Base-by-base conservation (phyloP, 1,140 invertebrate genomes). In the Sitophilus oryzae region DNA sequence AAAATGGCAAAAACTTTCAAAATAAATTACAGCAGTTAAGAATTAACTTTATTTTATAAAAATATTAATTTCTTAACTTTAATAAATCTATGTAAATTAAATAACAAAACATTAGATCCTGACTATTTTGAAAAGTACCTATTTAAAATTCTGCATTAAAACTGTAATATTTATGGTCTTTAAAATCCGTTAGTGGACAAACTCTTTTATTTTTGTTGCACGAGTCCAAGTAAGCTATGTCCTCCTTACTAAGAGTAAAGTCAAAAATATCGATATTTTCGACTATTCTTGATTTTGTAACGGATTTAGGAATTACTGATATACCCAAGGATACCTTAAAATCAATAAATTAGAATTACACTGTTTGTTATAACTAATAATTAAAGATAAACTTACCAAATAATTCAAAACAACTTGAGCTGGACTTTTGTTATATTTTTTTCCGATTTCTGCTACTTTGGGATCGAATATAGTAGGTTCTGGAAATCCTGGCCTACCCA, bases 271-370 rank as follows among this genome's bases (percentile, higher is more conserved):
- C 68, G 36, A 84, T 76, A 66, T 94, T 94, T 64, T 88, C 78
- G 38, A 76, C 71, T 40, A 94, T 88, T 25, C 90, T 78, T 2
- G 77, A 75, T 61, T 83, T 81, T 1, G 79, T 89, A 0, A 86
- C 82, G 1, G 88, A 89, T 70, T 94, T 94, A 1, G 91, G 90
- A 61, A 94, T 85, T 0, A 89, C 83, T 21, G 85, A 74, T 21
- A 89, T 77, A 4, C 84, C 87, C 44, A 85, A 77, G 47, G 15
- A 14, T 3, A 60, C 48, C 62, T 59, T 15, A 41, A 60, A 53
- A 42, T 2, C 16, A 25, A 9, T n/a, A 47, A 34, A 16, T 30
- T 16, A 8, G n/a, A n/a, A n/a, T n/a, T n/a, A n/a, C n/a, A n/a
- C n/a, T n/a, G n/a, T n/a, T n/a, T n/a, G 1, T 21, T 11, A 44